Conservation (phyloP, 1,140 invertebrate genomes). For the Aricia agestis region DNA sequence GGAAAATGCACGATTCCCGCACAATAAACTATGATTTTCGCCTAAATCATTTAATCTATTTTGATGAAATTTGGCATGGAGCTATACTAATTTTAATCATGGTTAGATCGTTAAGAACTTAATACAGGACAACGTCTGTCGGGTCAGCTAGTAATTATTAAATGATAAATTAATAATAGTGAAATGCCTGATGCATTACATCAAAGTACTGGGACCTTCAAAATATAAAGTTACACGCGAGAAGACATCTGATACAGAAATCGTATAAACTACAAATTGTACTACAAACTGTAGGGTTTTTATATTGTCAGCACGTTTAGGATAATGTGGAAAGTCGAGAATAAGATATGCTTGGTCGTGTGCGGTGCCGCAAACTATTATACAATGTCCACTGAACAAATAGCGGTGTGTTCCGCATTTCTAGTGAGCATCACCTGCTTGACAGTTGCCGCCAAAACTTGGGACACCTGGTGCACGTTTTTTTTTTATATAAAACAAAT, state of each 20-base stretch:
- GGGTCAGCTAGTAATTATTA: no score
- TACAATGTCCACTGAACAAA: constrained; percentile 73
- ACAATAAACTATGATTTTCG: no score
- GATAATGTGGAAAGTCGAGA: constrained; percentile 69
- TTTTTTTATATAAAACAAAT: neutral
- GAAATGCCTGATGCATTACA: no score
- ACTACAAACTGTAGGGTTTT: constrained; percentile 17
- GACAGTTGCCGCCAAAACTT: neutral
- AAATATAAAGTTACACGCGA: neutral
- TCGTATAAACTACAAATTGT: no score
- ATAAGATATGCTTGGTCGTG: constrained; percentile 66
- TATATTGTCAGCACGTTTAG: constrained; percentile 61
- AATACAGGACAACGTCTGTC: no score
- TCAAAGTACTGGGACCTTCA: no score
- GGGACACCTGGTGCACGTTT: neutral
- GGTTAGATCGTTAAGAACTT: no score
- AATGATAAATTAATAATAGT: no score
- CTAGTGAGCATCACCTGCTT: constrained; percentile 65
- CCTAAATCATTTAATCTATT: no score
- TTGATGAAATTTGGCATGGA: no score
- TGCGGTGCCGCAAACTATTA: constrained; percentile 68
- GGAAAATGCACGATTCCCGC: no score
- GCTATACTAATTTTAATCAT: no score
- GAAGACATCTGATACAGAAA: neutral
- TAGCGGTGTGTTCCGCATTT: constrained; percentile 74